A percentile compares a stretch with the other conserved stretches of the same genome.
phyloP scores from a whole-genome alignment of 2,113 vertebrate genomes.

The Geococcyx californianus region DNA sequence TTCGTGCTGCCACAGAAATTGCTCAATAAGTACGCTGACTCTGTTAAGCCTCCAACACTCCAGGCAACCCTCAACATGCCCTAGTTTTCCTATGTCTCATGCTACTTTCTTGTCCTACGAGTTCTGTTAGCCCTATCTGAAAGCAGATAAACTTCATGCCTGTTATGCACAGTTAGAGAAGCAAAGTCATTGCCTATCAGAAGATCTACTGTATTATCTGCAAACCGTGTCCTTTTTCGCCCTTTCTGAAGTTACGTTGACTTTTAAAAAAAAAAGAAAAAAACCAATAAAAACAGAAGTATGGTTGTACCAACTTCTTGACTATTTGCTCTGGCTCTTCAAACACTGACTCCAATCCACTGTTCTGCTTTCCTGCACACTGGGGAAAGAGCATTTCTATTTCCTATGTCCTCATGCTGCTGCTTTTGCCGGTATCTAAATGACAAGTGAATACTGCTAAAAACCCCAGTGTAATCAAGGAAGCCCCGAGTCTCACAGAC shows the following conservation, averaged over 20 bases:
- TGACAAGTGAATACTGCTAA: neutral
- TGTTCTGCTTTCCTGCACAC: neutral
- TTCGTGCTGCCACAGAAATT: neutral
- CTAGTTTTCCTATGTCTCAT: neutral
- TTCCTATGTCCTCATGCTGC: neutral
- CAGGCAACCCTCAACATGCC: conserved; percentile 14
- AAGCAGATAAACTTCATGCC: conserved; percentile 16
- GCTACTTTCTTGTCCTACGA: neutral
- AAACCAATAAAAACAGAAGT: neutral
- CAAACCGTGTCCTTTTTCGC: neutral
- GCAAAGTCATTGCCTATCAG: neutral
- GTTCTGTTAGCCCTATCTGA: neutral
- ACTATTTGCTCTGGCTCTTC: conserved; percentile 11
- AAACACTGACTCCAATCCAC: neutral
- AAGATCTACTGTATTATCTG: neutral
- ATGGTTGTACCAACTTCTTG: neutral
- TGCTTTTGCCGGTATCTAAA: neutral
- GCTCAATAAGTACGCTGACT: neutral
- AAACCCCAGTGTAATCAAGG: neutral
- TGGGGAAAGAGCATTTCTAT: neutral
- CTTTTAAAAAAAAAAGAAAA: neutral
- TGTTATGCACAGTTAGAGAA: neutral
- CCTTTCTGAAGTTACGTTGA: neutral
- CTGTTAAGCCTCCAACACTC: neutral
- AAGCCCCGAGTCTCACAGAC: neutral